A percentile compares a stretch with the other conserved stretches of the same genome.
Conservation (phyloP, 2,797 vertebrate genomes). For the Esox masquinongy region DNA sequence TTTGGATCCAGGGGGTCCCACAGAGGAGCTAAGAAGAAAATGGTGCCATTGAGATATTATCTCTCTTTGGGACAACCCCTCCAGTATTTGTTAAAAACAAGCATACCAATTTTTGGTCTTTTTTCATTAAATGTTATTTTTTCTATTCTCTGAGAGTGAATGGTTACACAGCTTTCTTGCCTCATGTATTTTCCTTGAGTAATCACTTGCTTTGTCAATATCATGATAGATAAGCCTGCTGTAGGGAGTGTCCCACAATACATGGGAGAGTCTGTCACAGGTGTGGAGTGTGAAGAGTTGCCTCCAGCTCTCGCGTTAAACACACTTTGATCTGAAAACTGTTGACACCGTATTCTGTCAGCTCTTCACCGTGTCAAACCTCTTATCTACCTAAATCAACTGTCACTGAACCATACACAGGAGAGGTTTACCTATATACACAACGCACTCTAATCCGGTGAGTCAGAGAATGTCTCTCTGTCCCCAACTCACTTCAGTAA, state of each 20-base stretch:
- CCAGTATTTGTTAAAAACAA: too few species aligned
- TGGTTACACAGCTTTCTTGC: too few species aligned
- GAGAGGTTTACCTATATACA: constrained; percentile 19
- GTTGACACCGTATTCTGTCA: constrained; percentile 52
- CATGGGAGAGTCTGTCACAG: constrained; percentile 51
- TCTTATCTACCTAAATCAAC: constrained; percentile 54
- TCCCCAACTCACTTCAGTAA: not conserved
- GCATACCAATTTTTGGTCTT: too few species aligned
- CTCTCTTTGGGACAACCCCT: too few species aligned
- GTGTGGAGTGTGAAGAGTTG: constrained; percentile 44
- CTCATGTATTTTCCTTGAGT: too few species aligned
- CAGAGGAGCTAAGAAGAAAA: too few species aligned
- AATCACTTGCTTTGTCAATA: too few species aligned
- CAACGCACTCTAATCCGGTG: constrained; percentile 40
- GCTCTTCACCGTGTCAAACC: constrained; percentile 31
- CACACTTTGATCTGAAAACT: constrained; percentile 34
- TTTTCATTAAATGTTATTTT: too few species aligned
- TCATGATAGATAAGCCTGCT: not conserved
- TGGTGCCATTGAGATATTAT: too few species aligned
- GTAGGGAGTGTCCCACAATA: not conserved
- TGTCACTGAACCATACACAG: constrained; percentile 28
- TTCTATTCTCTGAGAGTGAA: too few species aligned
- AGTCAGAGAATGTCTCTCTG: constrained; percentile 41
- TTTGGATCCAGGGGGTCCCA: too few species aligned
- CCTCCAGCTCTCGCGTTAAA: constrained; percentile 24